phyloP scores from a whole-genome alignment of 1,140 invertebrate species.

The Anoplolepis gracilipes region DNA sequence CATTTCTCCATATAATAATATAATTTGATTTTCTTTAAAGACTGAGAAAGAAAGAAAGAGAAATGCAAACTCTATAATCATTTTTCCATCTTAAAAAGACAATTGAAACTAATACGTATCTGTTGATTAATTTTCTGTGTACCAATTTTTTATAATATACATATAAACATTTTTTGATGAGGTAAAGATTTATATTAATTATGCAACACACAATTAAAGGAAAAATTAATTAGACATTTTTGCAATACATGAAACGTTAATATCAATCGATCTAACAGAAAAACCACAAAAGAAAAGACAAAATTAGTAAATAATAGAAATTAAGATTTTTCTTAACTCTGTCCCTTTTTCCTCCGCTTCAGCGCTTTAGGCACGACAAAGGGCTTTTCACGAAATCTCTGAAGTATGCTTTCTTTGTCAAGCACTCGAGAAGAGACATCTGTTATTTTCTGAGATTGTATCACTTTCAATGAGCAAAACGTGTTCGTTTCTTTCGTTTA shows the following conservation, averaged over 20 bases:
- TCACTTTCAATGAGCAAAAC: conserved; percentile 70
- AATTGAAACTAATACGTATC: neutral
- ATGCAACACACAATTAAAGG: neutral
- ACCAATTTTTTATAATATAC: no score
- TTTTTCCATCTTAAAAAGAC: neutral
- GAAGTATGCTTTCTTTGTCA: conserved; percentile 74
- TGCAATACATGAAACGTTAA: neutral
- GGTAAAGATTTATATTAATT: neutral
- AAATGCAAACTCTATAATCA: neutral
- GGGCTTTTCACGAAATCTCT: conserved; percentile 71
- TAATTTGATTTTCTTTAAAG: neutral
- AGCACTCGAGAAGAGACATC: conserved; percentile 74
- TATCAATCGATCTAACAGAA: conserved; percentile 21
- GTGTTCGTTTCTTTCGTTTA: conserved; percentile 51
- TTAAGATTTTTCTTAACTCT: conserved; percentile 56
- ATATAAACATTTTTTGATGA: neutral
- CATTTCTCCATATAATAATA: neutral
- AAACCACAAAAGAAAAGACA: neutral
- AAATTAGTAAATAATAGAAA: conserved; percentile 70
- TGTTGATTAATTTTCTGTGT: no score
- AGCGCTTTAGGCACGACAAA: conserved; percentile 70
- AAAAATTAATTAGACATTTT: neutral
- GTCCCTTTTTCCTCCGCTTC: conserved; percentile 52
- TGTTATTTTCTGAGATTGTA: conserved; percentile 76
- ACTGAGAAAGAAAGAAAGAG: no score